Evolutionary conservation across 2,113 vertebrate genomes (phyloP), one percentile per base, ranked within the genome.

Genomic region (Octodon degus): DNA sequence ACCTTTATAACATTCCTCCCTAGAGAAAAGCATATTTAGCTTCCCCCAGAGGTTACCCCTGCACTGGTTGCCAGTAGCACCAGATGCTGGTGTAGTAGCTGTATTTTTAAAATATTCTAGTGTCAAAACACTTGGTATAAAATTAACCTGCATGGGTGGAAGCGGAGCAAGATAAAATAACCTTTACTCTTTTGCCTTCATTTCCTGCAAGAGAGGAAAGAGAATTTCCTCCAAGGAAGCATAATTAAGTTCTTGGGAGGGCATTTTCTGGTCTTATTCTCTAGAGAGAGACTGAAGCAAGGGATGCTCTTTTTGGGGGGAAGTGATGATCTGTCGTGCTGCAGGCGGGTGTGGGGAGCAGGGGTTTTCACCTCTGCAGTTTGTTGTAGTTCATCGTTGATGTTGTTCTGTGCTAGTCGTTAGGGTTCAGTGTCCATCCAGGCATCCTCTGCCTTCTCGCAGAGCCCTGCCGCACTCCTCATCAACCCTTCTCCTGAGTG

Each of bases 191-290:
- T 91, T 63, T 53, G 24, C 81, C 30, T 70, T 91, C 60, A 25
- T 87, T 67, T 80, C 91, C 77, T 80, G 50, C 50, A 20, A 55
- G 47, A 77, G 74, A 77, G 12, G 22, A 85, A 84, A 83, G 63
- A 92, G n/a, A 7, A 87, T 96, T 95, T 96, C 84, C 40, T 97
- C 55, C 50, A 55, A 96, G 40, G 55, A 92, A 88, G 62, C 32
- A 47, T 89, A 96, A 88, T 96, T 93, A 96, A 89, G 53, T 82
- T 85, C 65, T 55, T 30, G 10, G 19, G 79, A 96, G 65, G 79
- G 11, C 63, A 20, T 74, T 92, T 68, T 96, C 93, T 82, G 22
- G 79, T 95, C 7, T 7, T 62, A 62, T 68, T 93, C 67, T 77
- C 82, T 89, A 68, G 50, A 92, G 86, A 83, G 14, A 62, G 47